Base-by-base conservation (phyloP, 2,113 vertebrate species). In the Sialia sialis region DNA sequence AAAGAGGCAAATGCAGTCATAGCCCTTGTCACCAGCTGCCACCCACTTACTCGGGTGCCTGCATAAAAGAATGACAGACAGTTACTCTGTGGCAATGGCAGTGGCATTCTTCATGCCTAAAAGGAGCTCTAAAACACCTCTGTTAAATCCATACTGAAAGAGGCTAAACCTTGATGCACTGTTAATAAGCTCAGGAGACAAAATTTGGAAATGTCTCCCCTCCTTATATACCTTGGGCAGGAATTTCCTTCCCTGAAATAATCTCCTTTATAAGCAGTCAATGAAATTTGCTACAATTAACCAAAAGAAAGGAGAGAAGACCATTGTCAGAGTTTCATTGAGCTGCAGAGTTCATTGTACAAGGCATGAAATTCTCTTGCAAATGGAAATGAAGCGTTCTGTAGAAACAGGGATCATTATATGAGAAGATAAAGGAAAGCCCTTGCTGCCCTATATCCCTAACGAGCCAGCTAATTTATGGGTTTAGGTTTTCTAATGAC, bases 11-110 rank as follows among this genome's bases (percentile, higher is more conserved):
- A 70, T 60, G 34, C 63, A 89, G 87, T 38, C 74, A 54, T 2
- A 60, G 93, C 70, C 63, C 84, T 85, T 95, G 87, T 82, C 84
- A 94, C 70, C 67, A 79, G 84, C 77, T 95, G 91, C 89, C 84
- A 84, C 87, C 87, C 84, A 79, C 66, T 95, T 76, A 79, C 23
- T 93, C 1, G 0, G 15, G 44, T 0, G 3, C 58, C 43, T 79
- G 93, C 93, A 73, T 48, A 17, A 59, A 75, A 39, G 72, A 77
- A 16, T 92, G 58, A 89, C 54, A 84, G 69, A 23, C 25, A 4
- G 73, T 77, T 69, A n/a, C 21, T 90, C 51, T 13, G 56, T 81
- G 84, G 87, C 64, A 95, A 36, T 49, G 58, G 84, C 92, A 89
- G 60, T 73, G 58, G 27, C 74, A 83, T 84, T 92, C 62, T 79